These are phyloP conservation scores for Punctoribates punctum DNA, from an alignment of 2,888 invertebrate genomes.

Conservation along the genomic window DNA sequence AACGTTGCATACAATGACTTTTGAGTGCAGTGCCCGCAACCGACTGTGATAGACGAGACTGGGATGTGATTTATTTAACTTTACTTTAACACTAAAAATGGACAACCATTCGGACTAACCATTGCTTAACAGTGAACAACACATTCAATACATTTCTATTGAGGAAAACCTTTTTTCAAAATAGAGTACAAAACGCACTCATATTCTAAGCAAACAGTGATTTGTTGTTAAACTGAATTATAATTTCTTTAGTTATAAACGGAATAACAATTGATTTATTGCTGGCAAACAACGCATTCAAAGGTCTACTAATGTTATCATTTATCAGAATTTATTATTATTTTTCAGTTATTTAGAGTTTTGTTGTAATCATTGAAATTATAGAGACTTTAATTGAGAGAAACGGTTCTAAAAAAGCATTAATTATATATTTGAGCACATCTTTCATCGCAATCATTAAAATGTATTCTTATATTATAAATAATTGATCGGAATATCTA, in stretches of 20 bases:
- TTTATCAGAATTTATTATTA: not conserved
- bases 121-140: too few species aligned
- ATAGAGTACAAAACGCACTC: too few species aligned
- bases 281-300: not conserved
- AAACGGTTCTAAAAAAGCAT: not conserved
- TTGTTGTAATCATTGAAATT: constrained; percentile 3
- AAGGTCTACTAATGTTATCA: not conserved
- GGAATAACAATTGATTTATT: constrained; percentile 4
- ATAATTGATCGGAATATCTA: constrained; percentile 4
- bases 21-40: constrained; percentile 17
- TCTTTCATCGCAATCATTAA: not conserved
- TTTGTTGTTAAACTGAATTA: not conserved
- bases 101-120: not conserved
- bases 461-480: constrained; percentile 32
- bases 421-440: not conserved
- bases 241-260: not conserved
- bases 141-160: too few species aligned
- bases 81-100: not conserved
- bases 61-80: constrained; percentile 12
- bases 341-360: not conserved
- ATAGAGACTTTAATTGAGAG: not conserved
- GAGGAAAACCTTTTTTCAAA: too few species aligned
- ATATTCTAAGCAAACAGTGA: too few species aligned
- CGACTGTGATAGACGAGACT: constrained; percentile 27
- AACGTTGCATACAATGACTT: not conserved